A percentile compares a stretch with the other conserved stretches of the same genome.
Conservation (phyloP, 2,888 invertebrate genomes). For the Alcis repandata region DNA sequence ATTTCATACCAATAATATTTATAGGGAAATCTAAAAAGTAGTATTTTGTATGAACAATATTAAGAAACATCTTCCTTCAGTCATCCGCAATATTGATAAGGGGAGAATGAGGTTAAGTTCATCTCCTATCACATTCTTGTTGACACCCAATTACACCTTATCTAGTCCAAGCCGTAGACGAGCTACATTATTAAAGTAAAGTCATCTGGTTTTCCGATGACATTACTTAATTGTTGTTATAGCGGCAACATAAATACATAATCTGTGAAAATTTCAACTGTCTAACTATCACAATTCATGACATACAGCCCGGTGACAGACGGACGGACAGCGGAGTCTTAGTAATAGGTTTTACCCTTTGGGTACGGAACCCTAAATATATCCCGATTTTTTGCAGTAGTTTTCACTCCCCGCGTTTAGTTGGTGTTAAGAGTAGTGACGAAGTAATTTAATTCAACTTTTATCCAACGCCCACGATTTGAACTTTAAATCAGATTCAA, state of each 20-base stretch:
- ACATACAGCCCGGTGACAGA: too few species aligned
- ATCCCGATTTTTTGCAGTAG: background rate
- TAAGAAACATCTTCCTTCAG: slow-evolving; percentile 37
- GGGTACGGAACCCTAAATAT: too few species aligned
- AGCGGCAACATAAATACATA: background rate
- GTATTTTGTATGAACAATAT: slow-evolving; percentile 8
- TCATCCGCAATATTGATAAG: slow-evolving; percentile 49
- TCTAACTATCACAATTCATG: too few species aligned
- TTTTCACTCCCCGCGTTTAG: background rate
- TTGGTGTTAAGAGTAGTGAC: background rate
- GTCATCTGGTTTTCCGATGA: background rate
- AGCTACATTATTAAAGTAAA: background rate
- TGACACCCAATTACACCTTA: slow-evolving; percentile 42
- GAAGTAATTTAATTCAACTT: slow-evolving; percentile 14
- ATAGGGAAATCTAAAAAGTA: too few species aligned
- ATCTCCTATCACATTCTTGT: slow-evolving; percentile 42
- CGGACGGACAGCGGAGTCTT: too few species aligned
- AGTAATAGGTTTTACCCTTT: too few species aligned
- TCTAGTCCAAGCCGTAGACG: slow-evolving; percentile 28
- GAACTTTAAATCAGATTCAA: slow-evolving; percentile 17
- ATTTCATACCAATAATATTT: too few species aligned
- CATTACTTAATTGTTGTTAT: background rate
- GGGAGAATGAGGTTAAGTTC: slow-evolving; percentile 59
- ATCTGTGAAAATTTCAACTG: too few species aligned
- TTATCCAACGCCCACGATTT: slow-evolving; percentile 20